These are phyloP conservation scores for Onychostoma macrolepis DNA, from an alignment of 2,113 vertebrate species.

Conservation along the genomic window DNA sequence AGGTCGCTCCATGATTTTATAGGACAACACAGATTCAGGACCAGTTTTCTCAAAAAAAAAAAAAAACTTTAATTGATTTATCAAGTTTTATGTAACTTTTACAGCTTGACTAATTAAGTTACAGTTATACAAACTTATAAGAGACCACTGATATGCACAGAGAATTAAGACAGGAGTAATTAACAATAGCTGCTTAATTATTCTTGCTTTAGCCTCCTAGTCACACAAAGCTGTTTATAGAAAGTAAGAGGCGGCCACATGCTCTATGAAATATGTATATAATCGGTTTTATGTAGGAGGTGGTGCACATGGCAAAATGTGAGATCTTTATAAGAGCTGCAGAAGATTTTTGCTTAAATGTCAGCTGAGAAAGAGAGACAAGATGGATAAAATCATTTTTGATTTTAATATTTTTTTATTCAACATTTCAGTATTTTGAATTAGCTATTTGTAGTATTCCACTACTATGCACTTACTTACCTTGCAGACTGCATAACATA, in stretches of 20 bases:
- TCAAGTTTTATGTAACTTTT: neutral
- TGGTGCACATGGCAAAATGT: conserved; percentile 38
- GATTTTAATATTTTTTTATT: neutral
- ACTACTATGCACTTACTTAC: neutral
- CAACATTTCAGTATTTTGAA: neutral
- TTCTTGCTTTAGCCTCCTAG: conserved; percentile 1
- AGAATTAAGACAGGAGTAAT: neutral
- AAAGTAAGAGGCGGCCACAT: conserved; percentile 31
- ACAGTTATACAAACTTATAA: neutral
- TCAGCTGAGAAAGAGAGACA: neutral
- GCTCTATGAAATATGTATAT: conserved; percentile 14
- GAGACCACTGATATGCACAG: neutral
- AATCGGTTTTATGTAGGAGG: conserved; percentile 42
- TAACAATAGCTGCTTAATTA: conserved; percentile 23
- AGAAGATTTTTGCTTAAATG: neutral
- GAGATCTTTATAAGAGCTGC: conserved; percentile 24
- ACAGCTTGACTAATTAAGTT: neutral
- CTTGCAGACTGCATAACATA: neutral
- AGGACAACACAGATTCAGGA: neutral
- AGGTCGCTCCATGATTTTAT: neutral
- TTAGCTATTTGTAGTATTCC: neutral
- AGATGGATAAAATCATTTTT: neutral
- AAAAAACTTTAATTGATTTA: neutral
- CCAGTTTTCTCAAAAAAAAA: neutral
- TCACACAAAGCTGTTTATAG: conserved; percentile 37